phyloP scores from a whole-genome alignment of 2,888 invertebrate genomes.

The Drosophila setosimentum region DNA sequence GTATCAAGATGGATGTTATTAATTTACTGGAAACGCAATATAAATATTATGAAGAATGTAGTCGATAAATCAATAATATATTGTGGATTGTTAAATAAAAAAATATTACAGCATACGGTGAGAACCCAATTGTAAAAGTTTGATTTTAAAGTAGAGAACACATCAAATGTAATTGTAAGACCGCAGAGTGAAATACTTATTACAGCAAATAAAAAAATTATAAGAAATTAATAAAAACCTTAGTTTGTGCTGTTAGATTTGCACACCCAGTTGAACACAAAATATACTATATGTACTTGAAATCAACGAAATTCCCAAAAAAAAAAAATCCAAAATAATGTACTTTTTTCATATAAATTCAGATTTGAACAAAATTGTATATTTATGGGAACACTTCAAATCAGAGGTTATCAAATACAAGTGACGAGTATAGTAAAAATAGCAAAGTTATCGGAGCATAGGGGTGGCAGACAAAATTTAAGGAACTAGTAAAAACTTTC shows the following conservation, averaged over 20 bases:
- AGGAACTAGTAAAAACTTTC: too few relatives aligned
- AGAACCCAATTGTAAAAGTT: neutral
- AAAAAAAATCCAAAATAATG: neutral
- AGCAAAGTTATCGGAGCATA: too few relatives aligned
- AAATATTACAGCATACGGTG: neutral
- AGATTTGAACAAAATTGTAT: neutral
- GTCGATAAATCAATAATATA: neutral
- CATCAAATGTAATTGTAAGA: neutral
- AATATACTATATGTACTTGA: neutral
- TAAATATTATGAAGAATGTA: neutral
- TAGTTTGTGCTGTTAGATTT: neutral
- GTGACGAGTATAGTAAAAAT: too few relatives aligned
- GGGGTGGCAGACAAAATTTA: too few relatives aligned
- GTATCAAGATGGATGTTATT: neutral
- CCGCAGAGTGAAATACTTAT: too few relatives aligned
- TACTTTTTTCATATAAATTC: neutral
- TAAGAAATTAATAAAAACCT: too few relatives aligned
- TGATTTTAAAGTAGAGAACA: neutral
- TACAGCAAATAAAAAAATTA: too few relatives aligned
- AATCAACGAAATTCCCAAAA: neutral
- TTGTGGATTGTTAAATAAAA: neutral
- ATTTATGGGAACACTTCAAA: neutral
- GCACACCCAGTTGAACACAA: neutral
- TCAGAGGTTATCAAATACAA: neutral
- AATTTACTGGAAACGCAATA: neutral